Percentiles rank a stretch among this genome's conserved stretches.
Evolutionary conservation across 2,797 vertebrate genomes (phyloP).

Genomic region (Sylvia borin): DNA sequence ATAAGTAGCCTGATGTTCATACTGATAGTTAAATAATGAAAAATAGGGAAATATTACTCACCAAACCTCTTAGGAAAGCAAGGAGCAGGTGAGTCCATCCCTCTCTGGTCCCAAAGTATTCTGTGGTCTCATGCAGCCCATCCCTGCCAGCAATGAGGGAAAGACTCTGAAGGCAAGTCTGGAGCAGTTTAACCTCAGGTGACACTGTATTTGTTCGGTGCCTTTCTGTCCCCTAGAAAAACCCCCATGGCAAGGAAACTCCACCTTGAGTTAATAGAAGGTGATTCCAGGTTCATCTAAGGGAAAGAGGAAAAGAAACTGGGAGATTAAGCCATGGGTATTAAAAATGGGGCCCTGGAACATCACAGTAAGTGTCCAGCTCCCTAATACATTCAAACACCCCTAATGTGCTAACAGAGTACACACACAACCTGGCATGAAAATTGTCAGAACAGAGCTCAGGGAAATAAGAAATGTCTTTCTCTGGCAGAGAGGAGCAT

Average conservation of each 20-base stretch:
- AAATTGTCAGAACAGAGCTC: not conserved
- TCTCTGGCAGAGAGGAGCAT: not conserved
- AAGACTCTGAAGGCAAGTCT: not conserved
- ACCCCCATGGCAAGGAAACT: not conserved
- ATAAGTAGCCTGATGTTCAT: not conserved
- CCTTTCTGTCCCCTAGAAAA: not conserved
- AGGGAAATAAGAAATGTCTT: not conserved
- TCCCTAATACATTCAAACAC: not conserved
- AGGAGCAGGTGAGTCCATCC: not conserved
- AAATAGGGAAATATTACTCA: not conserved
- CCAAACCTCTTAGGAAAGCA: not conserved
- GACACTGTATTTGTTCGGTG: not conserved
- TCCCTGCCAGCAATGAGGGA: not conserved
- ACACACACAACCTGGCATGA: not conserved
- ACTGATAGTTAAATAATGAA: not conserved
- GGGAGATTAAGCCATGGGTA: not conserved
- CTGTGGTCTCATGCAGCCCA: not conserved
- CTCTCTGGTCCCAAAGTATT: not conserved
- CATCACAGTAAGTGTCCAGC: not conserved
- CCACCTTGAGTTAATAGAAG: not conserved
- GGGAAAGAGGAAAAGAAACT: not conserved
- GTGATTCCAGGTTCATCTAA: not conserved
- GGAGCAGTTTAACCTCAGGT: not conserved
- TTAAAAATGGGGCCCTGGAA: not conserved
- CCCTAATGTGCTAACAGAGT: not conserved